Conservation (phyloP, 2,113 vertebrate genomes). For the Takifugu bimaculatus region DNA sequence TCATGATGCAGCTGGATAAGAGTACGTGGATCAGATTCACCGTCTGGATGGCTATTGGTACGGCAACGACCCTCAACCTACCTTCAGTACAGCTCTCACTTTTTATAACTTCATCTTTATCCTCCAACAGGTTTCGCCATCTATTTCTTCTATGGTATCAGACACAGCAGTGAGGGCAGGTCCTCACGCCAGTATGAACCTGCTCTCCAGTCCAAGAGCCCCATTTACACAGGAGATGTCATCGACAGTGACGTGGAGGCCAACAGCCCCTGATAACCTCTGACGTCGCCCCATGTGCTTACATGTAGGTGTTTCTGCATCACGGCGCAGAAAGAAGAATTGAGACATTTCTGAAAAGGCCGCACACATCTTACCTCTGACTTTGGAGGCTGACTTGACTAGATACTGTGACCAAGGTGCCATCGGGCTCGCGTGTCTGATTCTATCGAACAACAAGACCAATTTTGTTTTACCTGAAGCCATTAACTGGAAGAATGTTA, state of each 20-base stretch:
- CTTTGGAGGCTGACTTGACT: slow-evolving; percentile 43
- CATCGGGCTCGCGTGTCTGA: slow-evolving; percentile 8
- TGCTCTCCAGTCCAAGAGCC: slow-evolving; percentile 54
- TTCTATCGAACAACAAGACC: slow-evolving; percentile 21
- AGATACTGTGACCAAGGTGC: slow-evolving; percentile 24
- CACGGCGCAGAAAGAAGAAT: slow-evolving; percentile 22
- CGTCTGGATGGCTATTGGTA: slow-evolving; percentile 87
- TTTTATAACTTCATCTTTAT: slow-evolving; percentile 3
- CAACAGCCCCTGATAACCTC: slow-evolving; percentile 54
- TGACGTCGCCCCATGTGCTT: background rate
- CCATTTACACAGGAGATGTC: slow-evolving; percentile 60
- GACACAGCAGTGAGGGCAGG: slow-evolving; percentile 79
- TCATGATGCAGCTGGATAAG: slow-evolving; percentile 90
- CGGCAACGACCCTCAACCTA: background rate
- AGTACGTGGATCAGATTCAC: slow-evolving; percentile 87
- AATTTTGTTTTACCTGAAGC: slow-evolving; percentile 8
- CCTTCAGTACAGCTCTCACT: background rate
- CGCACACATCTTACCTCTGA: slow-evolving; percentile 57
- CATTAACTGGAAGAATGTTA: slow-evolving; percentile 30
- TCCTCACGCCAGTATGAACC: slow-evolving; percentile 56
- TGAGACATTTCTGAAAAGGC: slow-evolving; percentile 3
- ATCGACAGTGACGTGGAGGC: slow-evolving; percentile 62
- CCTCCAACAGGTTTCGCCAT: slow-evolving; percentile 80
- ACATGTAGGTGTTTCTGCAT: background rate
- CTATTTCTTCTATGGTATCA: slow-evolving; percentile 89